Conservation (phyloP, 2,797 vertebrate genomes). For the Anguilla megastoma region DNA sequence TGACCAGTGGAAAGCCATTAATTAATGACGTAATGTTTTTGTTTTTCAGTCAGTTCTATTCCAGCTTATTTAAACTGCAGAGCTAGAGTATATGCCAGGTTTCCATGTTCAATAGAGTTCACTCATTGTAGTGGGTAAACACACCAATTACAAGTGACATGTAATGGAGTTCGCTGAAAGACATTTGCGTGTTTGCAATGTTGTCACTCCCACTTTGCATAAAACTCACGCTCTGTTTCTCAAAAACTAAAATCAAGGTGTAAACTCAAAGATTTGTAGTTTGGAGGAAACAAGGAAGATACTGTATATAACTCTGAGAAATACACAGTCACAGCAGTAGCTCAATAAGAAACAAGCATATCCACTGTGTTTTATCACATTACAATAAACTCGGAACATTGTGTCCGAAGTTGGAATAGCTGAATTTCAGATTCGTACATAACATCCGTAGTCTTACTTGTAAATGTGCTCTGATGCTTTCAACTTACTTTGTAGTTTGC, state of each 20-base stretch:
- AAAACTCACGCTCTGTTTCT: background rate
- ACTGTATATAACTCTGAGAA: background rate
- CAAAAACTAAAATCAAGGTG: background rate
- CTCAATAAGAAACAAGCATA: too few relatives aligned
- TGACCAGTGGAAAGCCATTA: background rate
- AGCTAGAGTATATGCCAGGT: background rate
- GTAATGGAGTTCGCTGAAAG: background rate
- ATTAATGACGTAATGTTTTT: background rate
- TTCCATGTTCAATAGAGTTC: background rate
- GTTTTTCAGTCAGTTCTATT: background rate
- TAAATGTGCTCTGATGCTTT: too few relatives aligned
- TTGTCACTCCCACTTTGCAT: background rate
- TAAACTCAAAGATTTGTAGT: background rate
- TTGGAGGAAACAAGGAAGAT: background rate
- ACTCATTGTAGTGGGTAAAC: background rate
- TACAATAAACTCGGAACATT: too few relatives aligned
- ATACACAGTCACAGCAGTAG: background rate
- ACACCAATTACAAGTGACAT: constrained; percentile 8
- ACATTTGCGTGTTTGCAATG: background rate
- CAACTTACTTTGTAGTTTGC: too few relatives aligned
- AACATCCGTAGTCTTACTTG: too few relatives aligned
- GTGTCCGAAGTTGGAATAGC: too few relatives aligned
- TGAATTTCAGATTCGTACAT: too few relatives aligned
- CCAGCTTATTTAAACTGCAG: background rate
- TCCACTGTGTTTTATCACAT: too few relatives aligned